These are phyloP conservation scores for Nixonia krombeini DNA, from an alignment of 1,140 invertebrate species.

Conservation along the genomic window DNA sequence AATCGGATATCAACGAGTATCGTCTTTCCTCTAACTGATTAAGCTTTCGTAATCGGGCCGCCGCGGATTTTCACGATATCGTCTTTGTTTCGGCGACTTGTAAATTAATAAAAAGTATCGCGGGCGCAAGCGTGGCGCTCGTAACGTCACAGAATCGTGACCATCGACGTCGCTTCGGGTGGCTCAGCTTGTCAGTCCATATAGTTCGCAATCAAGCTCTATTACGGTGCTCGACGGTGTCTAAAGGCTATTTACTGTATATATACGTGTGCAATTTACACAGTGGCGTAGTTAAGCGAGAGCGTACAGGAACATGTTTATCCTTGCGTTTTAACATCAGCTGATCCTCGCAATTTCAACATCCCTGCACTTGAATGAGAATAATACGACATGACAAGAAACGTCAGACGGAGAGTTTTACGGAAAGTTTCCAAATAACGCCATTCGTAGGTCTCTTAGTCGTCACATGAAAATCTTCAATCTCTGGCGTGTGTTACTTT, in stretches of 20 bases:
- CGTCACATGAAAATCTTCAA: too few relatives aligned
- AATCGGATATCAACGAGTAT: too few relatives aligned
- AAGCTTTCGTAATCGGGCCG: too few relatives aligned
- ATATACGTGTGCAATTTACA: constrained; percentile 41
- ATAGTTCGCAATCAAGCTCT: constrained; percentile 52
- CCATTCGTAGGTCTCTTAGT: background rate
- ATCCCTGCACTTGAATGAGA: constrained; percentile 8
- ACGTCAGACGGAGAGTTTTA: constrained; percentile 5
- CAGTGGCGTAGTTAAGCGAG: constrained; percentile 10
- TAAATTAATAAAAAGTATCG: constrained; percentile 36
- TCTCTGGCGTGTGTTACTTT: background rate
- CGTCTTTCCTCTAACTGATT: too few relatives aligned
- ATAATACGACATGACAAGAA: constrained; percentile 4
- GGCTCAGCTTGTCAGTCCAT: constrained; percentile 47
- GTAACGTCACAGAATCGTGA: constrained; percentile 50
- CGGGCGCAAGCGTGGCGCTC: constrained; percentile 33
- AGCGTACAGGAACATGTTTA: constrained; percentile 8
- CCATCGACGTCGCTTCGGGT: constrained; percentile 51
- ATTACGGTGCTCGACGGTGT: constrained; percentile 49
- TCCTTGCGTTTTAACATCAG: constrained; percentile 14
- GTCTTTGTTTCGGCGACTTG: too few relatives aligned
- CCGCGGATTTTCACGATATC: too few relatives aligned
- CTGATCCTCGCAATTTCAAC: constrained; percentile 14
- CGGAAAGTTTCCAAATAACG: background rate
- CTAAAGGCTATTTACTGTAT: constrained; percentile 54